Evolutionary conservation across 2,113 vertebrate species (phyloP).

Genomic region (Chaetorhynchus papuensis): DNA sequence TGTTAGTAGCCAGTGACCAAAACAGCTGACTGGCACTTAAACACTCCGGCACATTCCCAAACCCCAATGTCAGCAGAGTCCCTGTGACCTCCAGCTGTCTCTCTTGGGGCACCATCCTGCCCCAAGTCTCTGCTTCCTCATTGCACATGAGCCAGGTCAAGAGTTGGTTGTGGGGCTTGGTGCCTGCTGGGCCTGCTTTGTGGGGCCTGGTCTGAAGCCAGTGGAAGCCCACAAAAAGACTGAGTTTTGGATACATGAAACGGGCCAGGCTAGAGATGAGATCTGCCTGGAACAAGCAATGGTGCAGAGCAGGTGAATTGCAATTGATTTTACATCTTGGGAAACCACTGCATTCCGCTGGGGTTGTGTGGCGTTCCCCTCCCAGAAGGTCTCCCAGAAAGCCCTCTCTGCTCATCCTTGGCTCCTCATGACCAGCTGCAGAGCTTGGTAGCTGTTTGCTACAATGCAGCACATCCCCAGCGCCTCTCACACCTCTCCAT

Average conservation of each 20-base stretch:
- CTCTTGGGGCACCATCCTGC: neutral
- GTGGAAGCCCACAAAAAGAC: neutral
- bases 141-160: neutral
- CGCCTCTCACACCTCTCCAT: neutral
- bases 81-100: neutral
- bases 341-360: neutral
- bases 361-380: neutral
- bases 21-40: neutral
- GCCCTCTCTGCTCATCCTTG: neutral
- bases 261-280: neutral
- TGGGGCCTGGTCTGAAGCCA: neutral
- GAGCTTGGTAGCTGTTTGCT: neutral
- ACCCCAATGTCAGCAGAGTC: neutral
- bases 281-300: neutral
- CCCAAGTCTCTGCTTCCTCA: neutral
- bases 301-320: neutral
- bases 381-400: neutral
- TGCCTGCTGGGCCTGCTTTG: neutral
- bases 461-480: neutral
- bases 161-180: fast-evolving
- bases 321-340: neutral
- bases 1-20: neutral
- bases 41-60: neutral
- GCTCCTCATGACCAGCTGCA: neutral
- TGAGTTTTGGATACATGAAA: neutral